These are phyloP conservation scores for Brotula barbata DNA, from an alignment of 2,797 vertebrate genomes.

Conservation along the genomic window DNA sequence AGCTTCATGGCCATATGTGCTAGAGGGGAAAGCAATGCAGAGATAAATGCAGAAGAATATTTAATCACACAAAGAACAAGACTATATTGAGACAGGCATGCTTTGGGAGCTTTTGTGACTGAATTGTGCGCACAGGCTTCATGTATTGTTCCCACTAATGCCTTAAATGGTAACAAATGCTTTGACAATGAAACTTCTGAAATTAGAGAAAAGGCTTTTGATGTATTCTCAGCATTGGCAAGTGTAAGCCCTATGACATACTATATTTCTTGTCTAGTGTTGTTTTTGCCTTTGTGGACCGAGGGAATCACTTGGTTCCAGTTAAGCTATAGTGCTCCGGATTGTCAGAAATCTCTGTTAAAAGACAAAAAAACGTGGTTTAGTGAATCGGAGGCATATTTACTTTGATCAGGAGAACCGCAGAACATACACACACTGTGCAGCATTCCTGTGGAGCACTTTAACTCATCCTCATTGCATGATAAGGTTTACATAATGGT, in stretches of 20 bases:
- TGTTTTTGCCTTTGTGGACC: slow-evolving; percentile 59
- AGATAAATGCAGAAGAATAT: background rate
- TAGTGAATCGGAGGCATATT: slow-evolving; percentile 65
- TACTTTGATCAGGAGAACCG: slow-evolving; percentile 72
- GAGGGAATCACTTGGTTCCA: slow-evolving; percentile 67
- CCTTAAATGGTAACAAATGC: slow-evolving; percentile 66
- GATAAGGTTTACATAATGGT: slow-evolving; percentile 74
- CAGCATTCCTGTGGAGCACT: slow-evolving; percentile 63
- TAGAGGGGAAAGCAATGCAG: background rate
- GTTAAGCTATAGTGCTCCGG: slow-evolving; percentile 62
- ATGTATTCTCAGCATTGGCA: slow-evolving; percentile 63
- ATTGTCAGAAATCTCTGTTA: slow-evolving; percentile 62
- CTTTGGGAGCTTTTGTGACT: background rate
- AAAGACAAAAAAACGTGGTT: slow-evolving; percentile 48
- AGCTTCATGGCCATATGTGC: no score
- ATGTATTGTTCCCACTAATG: background rate
- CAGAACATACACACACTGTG: slow-evolving; percentile 57
- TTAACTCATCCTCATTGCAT: slow-evolving; percentile 66
- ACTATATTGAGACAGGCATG: background rate
- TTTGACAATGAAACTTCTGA: slow-evolving; percentile 34
- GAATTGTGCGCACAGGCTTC: slow-evolving; percentile 11
- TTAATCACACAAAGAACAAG: background rate
- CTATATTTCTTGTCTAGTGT: slow-evolving; percentile 56
- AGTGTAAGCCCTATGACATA: slow-evolving; percentile 60
- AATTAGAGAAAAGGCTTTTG: slow-evolving; percentile 48